Evolutionary conservation across 2,888 invertebrate species (phyloP), one percentile per base, ranked within the genome.

Genomic region (Endomychus coccineus): DNA sequence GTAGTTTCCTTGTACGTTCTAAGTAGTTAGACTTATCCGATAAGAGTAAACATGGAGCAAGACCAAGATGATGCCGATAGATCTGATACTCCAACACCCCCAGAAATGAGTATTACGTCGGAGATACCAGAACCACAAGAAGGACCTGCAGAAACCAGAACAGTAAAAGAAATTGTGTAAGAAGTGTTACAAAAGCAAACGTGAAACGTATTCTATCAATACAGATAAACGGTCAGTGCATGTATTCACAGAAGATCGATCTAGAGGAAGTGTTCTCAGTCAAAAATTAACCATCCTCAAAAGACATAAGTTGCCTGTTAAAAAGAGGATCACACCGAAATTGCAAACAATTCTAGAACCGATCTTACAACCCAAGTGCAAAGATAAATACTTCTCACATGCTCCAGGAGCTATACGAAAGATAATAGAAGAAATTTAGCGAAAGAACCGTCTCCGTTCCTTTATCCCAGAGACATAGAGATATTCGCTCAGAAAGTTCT

Each of bases 401-500:
- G 60, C 56, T 10, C 31, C 42, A 7, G 49, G 46, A 27, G 49
- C 61, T 4, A 52, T 48, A n/a, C n/a, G 33, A 46, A 52, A 5
- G 40, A 39, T 13, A 59, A 57, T 29, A 45, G 51, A 38, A 42
- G 61, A 40, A 57, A 67, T 44, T 50, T 66, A 14, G 50, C 56
- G 28, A 44, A 54, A 2, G 68, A 71, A 46, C 59, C 61, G 21
- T 63, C 65, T 1, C 69, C 71, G 1, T 72, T 68, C 44, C 40
- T 48, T 16, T 62, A 64, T 43, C 67, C 71, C 1, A 56, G 62
- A 17, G 66, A 67, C 34, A 47, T 63, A 10, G 66, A 67, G 36
- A 60, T 64, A 41, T 64, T 68, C 44, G 62, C 68, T 2, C 66
- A 67, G 42, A 61, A 61, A 40, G 63, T 68, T 13, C 61, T 67